Percentiles rank a stretch among this genome's conserved stretches.
Conservation (phyloP, 2,888 invertebrate species). For the Conops quadrifasciatus region DNA sequence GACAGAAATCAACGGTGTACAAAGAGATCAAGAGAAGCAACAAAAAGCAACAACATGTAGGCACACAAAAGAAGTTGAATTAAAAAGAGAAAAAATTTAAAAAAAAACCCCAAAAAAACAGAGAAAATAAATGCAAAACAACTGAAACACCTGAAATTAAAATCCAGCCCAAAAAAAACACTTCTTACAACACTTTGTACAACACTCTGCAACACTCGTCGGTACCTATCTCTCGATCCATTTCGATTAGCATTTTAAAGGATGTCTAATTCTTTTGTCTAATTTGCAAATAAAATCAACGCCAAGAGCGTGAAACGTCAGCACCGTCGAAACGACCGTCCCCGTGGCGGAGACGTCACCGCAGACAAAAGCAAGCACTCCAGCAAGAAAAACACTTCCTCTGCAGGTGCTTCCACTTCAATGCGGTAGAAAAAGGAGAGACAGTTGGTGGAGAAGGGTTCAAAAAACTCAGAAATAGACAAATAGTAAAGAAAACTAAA, state of each 20-base stretch:
- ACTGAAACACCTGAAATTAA: not conserved
- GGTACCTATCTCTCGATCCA: no score
- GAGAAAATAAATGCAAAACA: not conserved
- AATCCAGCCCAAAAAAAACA: no score
- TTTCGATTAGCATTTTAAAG: constrained; percentile 23
- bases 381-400: not conserved
- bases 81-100: not conserved
- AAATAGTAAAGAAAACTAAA: no score
- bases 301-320: not conserved
- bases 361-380: not conserved
- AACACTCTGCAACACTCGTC: not conserved
- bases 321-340: no score
- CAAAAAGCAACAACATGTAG: not conserved
- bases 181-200: not conserved
- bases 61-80: not conserved
- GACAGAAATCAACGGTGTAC: not conserved
- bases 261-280: not conserved
- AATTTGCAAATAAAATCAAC: constrained; percentile 17
- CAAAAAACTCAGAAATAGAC: no score
- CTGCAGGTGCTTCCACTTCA: not conserved
- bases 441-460: no score
- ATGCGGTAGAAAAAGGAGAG: no score
- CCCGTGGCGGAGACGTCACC: no score
- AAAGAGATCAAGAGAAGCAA: not conserved
- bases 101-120: not conserved